These are phyloP conservation scores for Apis laboriosa DNA, from an alignment of 1,140 invertebrate species.

Conservation along the genomic window DNA sequence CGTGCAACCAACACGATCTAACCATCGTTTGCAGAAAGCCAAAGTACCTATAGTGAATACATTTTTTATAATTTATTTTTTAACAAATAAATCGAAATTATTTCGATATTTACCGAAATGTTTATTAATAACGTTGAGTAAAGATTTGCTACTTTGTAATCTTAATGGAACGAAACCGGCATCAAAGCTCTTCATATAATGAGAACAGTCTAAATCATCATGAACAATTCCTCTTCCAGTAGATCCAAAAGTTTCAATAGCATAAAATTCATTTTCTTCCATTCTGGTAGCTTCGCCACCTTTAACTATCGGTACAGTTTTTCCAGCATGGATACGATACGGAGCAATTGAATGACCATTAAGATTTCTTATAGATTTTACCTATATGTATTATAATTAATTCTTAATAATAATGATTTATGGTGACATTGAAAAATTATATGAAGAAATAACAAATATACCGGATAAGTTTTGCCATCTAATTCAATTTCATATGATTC, in stretches of 20 bases:
- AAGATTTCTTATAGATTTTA: slow-evolving; percentile 98
- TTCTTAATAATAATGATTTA: not conserved
- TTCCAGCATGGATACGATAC: slow-evolving; percentile 99
- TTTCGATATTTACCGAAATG: slow-evolving; percentile 87
- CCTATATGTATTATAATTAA: slow-evolving; percentile 70
- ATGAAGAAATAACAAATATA: slow-evolving; percentile 24
- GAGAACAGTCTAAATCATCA: slow-evolving; percentile 99
- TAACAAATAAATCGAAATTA: not conserved
- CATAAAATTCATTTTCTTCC: slow-evolving; percentile 99
- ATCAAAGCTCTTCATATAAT: slow-evolving; percentile 99
- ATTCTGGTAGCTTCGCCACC: slow-evolving; percentile 98
- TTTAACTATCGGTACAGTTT: slow-evolving; percentile 99
- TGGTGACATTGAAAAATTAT: not conserved
- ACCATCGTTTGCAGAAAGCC: slow-evolving; percentile 99
- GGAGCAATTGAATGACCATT: slow-evolving; percentile 99
- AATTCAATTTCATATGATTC: slow-evolving; percentile 99
- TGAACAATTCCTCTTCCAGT: slow-evolving; percentile 98
- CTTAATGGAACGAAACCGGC: slow-evolving; percentile 95
- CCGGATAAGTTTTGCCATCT: slow-evolving; percentile 97
- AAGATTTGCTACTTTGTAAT: slow-evolving; percentile 94
- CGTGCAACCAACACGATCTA: slow-evolving; percentile 97
- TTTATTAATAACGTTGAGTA: slow-evolving; percentile 98
- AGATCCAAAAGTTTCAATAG: slow-evolving; percentile 99
- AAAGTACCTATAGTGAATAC: slow-evolving; percentile 86
- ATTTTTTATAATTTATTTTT: not conserved